phyloP scores from a whole-genome alignment of 2,113 vertebrate genomes.

The Mirza zaza region DNA sequence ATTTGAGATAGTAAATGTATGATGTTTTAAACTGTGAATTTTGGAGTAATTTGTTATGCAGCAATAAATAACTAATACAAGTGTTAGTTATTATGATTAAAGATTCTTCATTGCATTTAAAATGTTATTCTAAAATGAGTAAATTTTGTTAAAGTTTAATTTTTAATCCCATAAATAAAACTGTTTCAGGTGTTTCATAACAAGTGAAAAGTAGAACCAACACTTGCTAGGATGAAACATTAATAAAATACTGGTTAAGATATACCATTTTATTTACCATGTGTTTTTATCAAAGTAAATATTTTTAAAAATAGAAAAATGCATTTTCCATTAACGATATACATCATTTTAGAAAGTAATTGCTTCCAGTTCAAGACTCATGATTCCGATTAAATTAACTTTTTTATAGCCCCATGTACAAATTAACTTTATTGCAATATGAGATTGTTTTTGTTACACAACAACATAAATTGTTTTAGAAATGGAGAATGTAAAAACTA shows the following conservation, averaged over 20 bases:
- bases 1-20: not conserved
- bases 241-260: not conserved
- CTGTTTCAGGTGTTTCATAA: not conserved
- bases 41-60: not conserved
- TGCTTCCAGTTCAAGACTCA: not conserved
- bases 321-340: not conserved
- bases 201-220: not conserved
- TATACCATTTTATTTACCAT: not conserved
- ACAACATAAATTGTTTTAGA: not conserved
- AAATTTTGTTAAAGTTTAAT: not conserved
- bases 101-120: not conserved
- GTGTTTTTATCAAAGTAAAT: slow-evolving; percentile 2
- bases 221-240: not conserved
- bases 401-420: not conserved
- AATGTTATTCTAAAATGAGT: not conserved
- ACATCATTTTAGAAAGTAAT: not conserved
- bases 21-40: not conserved
- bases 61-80: not conserved
- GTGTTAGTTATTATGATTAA: not conserved
- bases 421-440: not conserved
- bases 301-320: not conserved
- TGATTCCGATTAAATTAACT: not conserved
- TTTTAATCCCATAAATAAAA: not conserved
- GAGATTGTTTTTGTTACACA: not conserved
- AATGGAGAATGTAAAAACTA: not conserved